These are phyloP conservation scores for Ctenicera cuprea DNA, from an alignment of 2,888 invertebrate genomes.

Conservation along the genomic window DNA sequence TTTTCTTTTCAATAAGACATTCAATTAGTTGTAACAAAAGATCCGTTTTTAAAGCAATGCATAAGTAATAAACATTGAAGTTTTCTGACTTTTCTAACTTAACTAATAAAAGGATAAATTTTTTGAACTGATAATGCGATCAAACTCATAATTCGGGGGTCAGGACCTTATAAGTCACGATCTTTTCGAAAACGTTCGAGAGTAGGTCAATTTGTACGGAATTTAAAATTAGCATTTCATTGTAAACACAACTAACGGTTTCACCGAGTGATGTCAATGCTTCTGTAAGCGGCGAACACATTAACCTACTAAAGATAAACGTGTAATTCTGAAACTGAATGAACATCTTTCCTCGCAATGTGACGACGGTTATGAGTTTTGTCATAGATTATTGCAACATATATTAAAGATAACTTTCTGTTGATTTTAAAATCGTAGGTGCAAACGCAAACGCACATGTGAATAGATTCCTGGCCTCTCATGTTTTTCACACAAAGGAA, in stretches of 20 bases:
- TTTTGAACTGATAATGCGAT: no score
- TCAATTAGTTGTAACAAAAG: no score
- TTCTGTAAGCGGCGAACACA: conserved; percentile 51
- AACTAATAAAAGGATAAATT: no score
- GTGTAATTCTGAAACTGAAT: conserved; percentile 32
- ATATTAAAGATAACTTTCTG: conserved; percentile 16
- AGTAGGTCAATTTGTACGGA: conserved; percentile 44
- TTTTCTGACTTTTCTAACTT: no score
- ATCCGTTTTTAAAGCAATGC: no score
- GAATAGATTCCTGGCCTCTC: neutral
- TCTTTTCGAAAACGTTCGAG: conserved; percentile 4
- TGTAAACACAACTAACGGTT: conserved; percentile 53
- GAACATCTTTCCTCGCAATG: conserved; percentile 17
- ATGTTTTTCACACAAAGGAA: neutral
- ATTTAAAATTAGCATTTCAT: conserved; percentile 48
- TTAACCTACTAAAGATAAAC: conserved; percentile 53
- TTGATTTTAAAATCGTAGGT: neutral
- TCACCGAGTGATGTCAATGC: conserved; percentile 51
- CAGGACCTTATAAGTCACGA: neutral
- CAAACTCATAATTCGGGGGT: no score
- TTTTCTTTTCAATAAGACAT: no score
- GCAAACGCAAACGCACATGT: neutral
- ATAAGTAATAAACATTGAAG: no score
- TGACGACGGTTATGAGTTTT: conserved; percentile 11
- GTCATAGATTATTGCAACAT: neutral